These are phyloP conservation scores for Brachyhypopomus occidentalis DNA, from an alignment of 2,113 vertebrate species.

Conservation along the genomic window DNA sequence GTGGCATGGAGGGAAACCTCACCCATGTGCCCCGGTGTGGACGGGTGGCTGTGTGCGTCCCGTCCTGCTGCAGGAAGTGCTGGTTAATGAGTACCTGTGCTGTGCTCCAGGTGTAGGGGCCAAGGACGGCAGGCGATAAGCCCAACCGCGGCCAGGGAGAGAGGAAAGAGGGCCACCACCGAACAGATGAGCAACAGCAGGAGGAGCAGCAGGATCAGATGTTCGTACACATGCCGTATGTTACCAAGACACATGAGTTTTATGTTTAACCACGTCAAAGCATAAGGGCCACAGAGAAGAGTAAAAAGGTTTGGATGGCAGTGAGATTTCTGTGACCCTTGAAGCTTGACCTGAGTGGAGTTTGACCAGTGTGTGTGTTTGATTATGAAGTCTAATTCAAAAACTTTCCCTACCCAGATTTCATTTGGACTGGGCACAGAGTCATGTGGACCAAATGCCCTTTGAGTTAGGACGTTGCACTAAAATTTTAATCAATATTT, in stretches of 20 bases:
- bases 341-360: too few relatives aligned
- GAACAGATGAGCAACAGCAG: not conserved
- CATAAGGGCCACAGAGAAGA: too few relatives aligned
- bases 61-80: constrained; percentile 57
- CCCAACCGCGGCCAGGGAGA: constrained; percentile 30
- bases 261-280: too few relatives aligned
- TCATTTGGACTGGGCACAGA: not conserved
- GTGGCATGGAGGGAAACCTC: too few relatives aligned
- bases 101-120: constrained; percentile 63
- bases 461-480: constrained; percentile 26
- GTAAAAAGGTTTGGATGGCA: too few relatives aligned
- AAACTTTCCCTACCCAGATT: too few relatives aligned
- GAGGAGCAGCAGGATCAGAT: too few relatives aligned
- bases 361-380: too few relatives aligned
- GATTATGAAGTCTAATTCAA: too few relatives aligned
- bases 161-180: constrained; percentile 41
- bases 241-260: too few relatives aligned
- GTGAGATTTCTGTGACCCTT: too few relatives aligned
- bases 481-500: constrained; percentile 47
- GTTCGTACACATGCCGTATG: too few relatives aligned
- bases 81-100: constrained; percentile 63
- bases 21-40: constrained; percentile 1
- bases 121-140: constrained; percentile 60
- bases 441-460: not conserved
- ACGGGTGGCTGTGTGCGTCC: constrained; percentile 8